Conservation (phyloP, 2,888 invertebrate genomes). For the Ceramica pisi region DNA sequence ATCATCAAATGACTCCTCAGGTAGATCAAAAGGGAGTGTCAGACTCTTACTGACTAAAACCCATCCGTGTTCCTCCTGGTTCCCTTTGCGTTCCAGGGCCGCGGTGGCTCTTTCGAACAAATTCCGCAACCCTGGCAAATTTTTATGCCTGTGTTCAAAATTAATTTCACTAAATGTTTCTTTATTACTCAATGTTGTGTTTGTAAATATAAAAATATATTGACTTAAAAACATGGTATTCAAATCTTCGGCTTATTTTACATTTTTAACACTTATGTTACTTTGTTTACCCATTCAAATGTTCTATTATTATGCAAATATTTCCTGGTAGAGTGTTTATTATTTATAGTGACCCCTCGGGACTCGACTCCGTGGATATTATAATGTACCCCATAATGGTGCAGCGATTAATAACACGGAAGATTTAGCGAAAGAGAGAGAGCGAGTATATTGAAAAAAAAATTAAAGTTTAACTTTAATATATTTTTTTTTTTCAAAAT, state of each 20-base stretch:
- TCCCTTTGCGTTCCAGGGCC: too few relatives aligned
- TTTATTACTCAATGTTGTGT: too few relatives aligned
- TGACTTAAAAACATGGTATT: neutral
- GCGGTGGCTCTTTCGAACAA: too few relatives aligned
- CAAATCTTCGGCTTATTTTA: neutral
- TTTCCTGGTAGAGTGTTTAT: conserved; percentile 23
- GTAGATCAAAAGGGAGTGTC: too few relatives aligned
- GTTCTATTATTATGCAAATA: conserved; percentile 51
- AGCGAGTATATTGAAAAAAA: too few relatives aligned
- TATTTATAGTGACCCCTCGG: conserved; percentile 43
- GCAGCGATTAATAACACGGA: conserved; percentile 26
- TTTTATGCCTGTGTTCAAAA: neutral
- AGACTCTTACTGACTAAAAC: too few relatives aligned
- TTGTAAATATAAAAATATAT: neutral
- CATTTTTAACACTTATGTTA: conserved; percentile 2
- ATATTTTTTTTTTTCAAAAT: neutral
- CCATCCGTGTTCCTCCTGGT: too few relatives aligned
- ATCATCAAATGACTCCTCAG: too few relatives aligned
- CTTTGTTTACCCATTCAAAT: conserved; percentile 22
- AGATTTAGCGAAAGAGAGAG: conserved; percentile 6
- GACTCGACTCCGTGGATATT: conserved; percentile 22
- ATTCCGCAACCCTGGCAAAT: too few relatives aligned
- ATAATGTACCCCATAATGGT: conserved; percentile 22
- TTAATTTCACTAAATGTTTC: neutral
- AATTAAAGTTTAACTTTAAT: too few relatives aligned